phyloP scores from a whole-genome alignment of 2,113 vertebrate genomes.

The Cebidichthys violaceus region DNA sequence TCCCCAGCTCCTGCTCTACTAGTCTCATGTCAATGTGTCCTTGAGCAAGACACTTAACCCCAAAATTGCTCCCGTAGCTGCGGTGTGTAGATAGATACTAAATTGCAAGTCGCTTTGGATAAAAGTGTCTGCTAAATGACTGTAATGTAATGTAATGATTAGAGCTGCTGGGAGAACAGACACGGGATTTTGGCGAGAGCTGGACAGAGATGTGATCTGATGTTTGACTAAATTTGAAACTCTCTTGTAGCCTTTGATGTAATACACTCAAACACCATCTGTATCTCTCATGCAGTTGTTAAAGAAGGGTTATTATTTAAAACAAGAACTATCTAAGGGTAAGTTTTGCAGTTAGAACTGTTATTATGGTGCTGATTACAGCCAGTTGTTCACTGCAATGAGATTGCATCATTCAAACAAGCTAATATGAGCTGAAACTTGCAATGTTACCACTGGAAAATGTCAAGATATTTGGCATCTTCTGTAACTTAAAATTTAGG shows the following conservation, averaged over 20 bases:
- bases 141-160: too few species aligned
- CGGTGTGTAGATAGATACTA: too few species aligned
- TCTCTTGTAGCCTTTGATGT: neutral
- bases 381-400: neutral
- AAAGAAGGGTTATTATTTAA: neutral
- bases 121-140: too few species aligned
- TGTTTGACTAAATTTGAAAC: slow-evolving; percentile 1
- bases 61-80: too few species aligned
- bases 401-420: neutral
- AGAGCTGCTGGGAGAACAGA: slow-evolving; percentile 5
- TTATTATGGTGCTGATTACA: slow-evolving; percentile 1
- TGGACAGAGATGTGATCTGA: neutral
- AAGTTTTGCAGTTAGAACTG: neutral
- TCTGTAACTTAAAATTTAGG: neutral
- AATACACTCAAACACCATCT: neutral
- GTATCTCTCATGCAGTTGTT: neutral
- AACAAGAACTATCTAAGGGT: neutral
- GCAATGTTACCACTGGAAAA: neutral
- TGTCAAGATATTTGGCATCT: neutral
- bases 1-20: too few species aligned
- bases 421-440: neutral
- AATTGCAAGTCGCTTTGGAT: too few species aligned
- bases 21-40: too few species aligned
- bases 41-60: too few species aligned
- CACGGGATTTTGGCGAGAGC: neutral